Evolutionary conservation across 2,113 vertebrate genomes (phyloP).

Genomic region (Blennius ocellaris): DNA sequence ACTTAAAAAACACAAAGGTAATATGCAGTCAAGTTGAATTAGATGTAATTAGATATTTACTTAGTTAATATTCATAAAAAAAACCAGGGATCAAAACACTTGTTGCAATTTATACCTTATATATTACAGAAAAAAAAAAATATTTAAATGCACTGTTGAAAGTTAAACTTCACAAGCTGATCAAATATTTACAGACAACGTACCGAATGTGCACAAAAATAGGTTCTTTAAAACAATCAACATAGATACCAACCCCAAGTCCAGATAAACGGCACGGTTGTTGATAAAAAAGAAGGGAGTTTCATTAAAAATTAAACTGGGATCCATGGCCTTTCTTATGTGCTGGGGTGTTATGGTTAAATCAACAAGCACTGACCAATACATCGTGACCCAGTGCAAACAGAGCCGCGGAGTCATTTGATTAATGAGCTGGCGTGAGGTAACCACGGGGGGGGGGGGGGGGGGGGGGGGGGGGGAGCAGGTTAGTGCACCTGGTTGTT

Average conservation of each 20-base stretch:
- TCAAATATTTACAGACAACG: neutral
- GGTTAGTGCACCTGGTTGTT: slow-evolving; percentile 71
- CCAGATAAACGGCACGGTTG: slow-evolving; percentile 8
- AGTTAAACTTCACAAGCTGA: neutral
- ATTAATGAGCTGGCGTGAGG: slow-evolving; percentile 80
- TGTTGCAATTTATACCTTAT: no score
- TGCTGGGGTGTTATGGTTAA: slow-evolving; percentile 71
- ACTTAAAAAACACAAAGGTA: no score
- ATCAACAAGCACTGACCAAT: slow-evolving; percentile 74
- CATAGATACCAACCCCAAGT: neutral
- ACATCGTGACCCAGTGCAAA: slow-evolving; percentile 69
- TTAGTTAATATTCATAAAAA: no score
- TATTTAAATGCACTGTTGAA: neutral
- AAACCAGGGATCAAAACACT: no score
- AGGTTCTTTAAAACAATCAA: neutral
- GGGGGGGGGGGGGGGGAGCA: slow-evolving; percentile 49
- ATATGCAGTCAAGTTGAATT: no score
- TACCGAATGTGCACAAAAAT: no score
- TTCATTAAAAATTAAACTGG: slow-evolving; percentile 65
- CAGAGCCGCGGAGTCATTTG: slow-evolving; percentile 69
- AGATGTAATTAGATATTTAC: neutral
- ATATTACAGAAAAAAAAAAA: neutral
- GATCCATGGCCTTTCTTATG: slow-evolving; percentile 62
- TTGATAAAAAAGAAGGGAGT: slow-evolving; percentile 37
- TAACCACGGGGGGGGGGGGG: slow-evolving; percentile 61